These are phyloP conservation scores for Odocoileus hemionus DNA, from an alignment of 2,113 vertebrate genomes.

Conservation along the genomic window DNA sequence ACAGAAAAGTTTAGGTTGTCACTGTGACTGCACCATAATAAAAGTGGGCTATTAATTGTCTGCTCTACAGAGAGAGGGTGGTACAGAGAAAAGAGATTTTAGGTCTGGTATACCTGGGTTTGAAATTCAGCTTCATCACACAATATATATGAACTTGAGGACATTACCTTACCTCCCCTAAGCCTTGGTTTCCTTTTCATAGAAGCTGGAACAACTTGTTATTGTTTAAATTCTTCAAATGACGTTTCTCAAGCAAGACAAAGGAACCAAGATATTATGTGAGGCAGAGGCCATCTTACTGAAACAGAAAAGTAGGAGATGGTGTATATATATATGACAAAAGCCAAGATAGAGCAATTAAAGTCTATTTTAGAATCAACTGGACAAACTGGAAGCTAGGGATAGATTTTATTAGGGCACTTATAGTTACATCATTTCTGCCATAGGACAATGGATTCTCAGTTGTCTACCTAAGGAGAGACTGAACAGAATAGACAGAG, in stretches of 20 bases:
- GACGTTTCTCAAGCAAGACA: background rate
- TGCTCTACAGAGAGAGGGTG: background rate
- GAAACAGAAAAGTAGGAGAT: background rate
- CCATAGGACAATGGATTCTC: background rate
- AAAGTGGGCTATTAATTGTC: background rate
- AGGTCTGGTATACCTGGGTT: background rate
- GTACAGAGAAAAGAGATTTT: background rate
- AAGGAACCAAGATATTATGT: background rate
- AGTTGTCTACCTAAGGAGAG: background rate
- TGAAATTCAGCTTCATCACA: background rate
- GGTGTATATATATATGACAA: background rate
- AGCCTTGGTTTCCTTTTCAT: background rate
- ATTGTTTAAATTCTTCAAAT: background rate
- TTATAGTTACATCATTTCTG: background rate
- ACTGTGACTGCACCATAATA: background rate
- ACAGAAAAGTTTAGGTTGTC: background rate
- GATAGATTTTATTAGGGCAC: background rate
- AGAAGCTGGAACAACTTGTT: background rate
- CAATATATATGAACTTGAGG: background rate
- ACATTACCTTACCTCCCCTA: background rate
- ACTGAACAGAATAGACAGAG: background rate
- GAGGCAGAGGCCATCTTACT: background rate
- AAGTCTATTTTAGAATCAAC: background rate
- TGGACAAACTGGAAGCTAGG: background rate
- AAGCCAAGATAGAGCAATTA: background rate